phyloP scores from a whole-genome alignment of 2,888 invertebrate genomes.

The Hipparchia sbordonii region DNA sequence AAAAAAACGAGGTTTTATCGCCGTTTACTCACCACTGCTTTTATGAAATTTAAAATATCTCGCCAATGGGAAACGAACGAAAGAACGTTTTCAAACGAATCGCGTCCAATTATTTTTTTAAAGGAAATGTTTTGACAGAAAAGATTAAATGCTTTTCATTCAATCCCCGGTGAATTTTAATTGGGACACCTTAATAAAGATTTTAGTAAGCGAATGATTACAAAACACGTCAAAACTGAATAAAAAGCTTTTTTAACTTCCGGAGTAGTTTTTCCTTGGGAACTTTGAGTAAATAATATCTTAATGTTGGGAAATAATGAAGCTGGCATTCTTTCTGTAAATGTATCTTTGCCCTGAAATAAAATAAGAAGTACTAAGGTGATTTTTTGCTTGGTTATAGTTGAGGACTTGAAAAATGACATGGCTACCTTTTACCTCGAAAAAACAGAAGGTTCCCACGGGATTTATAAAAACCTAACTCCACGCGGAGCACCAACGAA shows the following conservation, averaged over 20 bases:
- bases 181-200: not conserved
- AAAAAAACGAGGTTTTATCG: constrained; percentile 9
- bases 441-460: too few species aligned
- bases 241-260: not conserved
- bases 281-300: too few species aligned
- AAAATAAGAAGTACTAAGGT: too few species aligned
- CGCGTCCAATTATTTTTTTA: constrained; percentile 1
- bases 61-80: constrained; percentile 3
- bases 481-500: too few species aligned
- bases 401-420: too few species aligned
- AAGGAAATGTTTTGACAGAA: constrained; percentile 1
- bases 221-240: not conserved
- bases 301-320: too few species aligned
- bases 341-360: too few species aligned
- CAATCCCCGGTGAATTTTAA: not conserved
- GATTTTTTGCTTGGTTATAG: too few species aligned
- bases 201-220: not conserved
- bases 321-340: not conserved
- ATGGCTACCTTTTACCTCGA: too few species aligned
- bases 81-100: not conserved
- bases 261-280: too few species aligned
- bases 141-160: not conserved
- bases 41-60: constrained; percentile 19
- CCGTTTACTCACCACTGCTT: constrained; percentile 9
- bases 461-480: too few species aligned